A percentile compares a stretch with the other conserved stretches of the same genome.
Evolutionary conservation across 1,140 invertebrate genomes (phyloP).

Genomic region (Araneus ventricosus): DNA sequence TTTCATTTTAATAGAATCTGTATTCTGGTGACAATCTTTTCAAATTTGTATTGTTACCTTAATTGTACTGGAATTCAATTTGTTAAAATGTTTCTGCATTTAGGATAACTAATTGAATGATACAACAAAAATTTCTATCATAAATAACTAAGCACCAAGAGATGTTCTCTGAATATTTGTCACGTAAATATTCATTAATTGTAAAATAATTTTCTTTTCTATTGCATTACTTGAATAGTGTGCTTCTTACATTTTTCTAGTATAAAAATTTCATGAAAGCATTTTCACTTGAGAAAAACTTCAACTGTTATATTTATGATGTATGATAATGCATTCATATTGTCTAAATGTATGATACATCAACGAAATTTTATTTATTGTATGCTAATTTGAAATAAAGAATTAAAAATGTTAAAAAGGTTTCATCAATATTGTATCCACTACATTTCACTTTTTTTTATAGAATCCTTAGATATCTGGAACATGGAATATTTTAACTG

Average conservation of each 20-base stretch:
- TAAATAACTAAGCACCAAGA: background rate
- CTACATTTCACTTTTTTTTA: no score
- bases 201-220: constrained; percentile 32
- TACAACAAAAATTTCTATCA: background rate
- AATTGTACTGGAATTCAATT: background rate
- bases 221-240: constrained; percentile 27
- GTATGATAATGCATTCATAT: constrained; percentile 12
- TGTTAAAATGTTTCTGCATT: background rate
- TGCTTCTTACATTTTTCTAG: constrained; percentile 40
- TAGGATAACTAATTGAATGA: background rate
- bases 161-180: background rate
- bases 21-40: constrained; percentile 61
- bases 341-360: constrained; percentile 61
- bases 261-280: constrained; percentile 50
- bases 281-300: constrained; percentile 45
- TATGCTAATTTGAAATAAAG: constrained; percentile 64
- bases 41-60: constrained; percentile 19
- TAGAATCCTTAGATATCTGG: no score
- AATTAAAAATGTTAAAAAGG: constrained; percentile 22
- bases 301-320: constrained; percentile 43
- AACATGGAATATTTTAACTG: no score
- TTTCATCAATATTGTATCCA: no score
- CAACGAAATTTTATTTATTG: constrained; percentile 65
- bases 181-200: background rate
- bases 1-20: constrained; percentile 48